These are phyloP conservation scores for Urophycis tenuis DNA, from an alignment of 2,797 vertebrate species.

Conservation along the genomic window DNA sequence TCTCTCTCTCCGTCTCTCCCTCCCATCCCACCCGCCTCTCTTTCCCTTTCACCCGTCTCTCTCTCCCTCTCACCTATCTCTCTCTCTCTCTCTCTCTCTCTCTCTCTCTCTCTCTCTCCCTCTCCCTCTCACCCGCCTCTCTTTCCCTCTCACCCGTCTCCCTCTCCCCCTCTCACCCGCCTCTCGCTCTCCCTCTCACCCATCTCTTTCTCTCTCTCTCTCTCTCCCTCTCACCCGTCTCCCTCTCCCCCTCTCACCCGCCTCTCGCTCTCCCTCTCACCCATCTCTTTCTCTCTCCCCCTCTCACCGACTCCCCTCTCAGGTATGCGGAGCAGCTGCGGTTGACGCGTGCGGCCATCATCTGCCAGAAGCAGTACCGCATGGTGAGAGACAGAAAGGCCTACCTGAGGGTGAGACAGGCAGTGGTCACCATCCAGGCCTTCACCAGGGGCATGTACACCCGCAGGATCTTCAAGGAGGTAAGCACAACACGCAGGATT, in stretches of 20 bases:
- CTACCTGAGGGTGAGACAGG: conserved; percentile 64
- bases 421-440: conserved; percentile 82
- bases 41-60: not conserved
- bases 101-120: too few relatives aligned
- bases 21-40: not conserved
- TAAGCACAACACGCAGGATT: conserved; percentile 37
- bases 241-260: not conserved
- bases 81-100: not conserved
- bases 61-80: not conserved
- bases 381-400: conserved; percentile 73
- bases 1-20: not conserved
- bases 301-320: not conserved
- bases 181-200: not conserved
- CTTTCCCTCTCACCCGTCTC: not conserved
- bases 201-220: too few relatives aligned
- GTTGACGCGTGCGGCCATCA: conserved; percentile 71
- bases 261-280: not conserved
- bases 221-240: not conserved
- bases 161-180: not conserved
- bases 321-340: conserved; percentile 78
- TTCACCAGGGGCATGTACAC: conserved; percentile 81
- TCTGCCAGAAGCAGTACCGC: conserved; percentile 84
- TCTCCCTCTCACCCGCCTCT: too few relatives aligned
- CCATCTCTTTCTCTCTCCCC: not conserved
- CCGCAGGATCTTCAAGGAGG: conserved; percentile 79